Evolutionary conservation across 2,888 invertebrate species (phyloP).

Genomic region (Chirona hameri): DNA sequence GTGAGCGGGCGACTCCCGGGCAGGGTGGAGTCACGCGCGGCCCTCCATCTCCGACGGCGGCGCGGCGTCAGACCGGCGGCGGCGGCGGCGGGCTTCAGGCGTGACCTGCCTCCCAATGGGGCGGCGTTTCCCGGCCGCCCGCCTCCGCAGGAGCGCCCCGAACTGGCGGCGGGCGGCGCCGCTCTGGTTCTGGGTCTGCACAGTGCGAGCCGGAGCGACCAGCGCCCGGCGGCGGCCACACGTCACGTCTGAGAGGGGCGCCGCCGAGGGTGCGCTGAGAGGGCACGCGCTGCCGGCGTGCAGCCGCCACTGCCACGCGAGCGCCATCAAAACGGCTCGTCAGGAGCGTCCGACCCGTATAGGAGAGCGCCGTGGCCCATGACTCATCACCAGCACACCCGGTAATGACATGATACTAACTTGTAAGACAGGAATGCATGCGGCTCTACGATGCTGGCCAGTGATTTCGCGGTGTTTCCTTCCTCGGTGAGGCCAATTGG

Average conservation of each 20-base stretch:
- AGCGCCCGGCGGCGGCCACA: neutral
- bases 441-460: no score
- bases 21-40: no score
- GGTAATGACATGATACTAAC: neutral
- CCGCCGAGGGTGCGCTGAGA: neutral
- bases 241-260: neutral
- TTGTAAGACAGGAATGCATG: neutral
- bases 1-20: no score
- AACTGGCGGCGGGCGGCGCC: neutral
- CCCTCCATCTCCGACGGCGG: neutral
- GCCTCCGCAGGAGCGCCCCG: neutral
- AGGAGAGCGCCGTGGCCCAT: neutral
- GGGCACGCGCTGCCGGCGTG: neutral
- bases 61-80: neutral
- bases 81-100: neutral
- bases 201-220: no score
- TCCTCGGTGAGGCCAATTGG: neutral
- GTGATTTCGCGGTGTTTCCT: neutral
- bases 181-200: no score
- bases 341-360: neutral
- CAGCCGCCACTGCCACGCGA: no score
- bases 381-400: neutral
- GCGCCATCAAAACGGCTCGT: no score
- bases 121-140: neutral
- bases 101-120: neutral